Evolutionary conservation across 2,888 invertebrate genomes (phyloP).

Genomic region (Cetonia aurata): DNA sequence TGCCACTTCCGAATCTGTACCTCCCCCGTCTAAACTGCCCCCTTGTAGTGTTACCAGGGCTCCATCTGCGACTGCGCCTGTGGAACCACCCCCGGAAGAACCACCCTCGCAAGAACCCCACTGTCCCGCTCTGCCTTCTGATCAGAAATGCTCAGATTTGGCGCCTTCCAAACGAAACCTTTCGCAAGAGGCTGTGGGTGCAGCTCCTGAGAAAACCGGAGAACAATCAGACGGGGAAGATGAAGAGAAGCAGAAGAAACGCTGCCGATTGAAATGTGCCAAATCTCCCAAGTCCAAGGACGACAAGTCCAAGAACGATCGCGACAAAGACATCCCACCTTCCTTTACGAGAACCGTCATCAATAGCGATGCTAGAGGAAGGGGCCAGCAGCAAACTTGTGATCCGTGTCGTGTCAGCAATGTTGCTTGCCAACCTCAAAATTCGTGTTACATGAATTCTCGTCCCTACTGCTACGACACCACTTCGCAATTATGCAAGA

Average conservation of each 20-base stretch:
- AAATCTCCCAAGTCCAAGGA: not conserved
- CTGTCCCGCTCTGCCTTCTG: too few relatives aligned
- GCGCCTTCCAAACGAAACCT: too few relatives aligned
- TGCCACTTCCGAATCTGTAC: too few relatives aligned
- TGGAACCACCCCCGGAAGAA: too few relatives aligned
- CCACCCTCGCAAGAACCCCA: too few relatives aligned
- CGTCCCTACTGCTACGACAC: slow-evolving; percentile 6
- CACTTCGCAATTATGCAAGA: not conserved
- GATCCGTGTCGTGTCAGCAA: not conserved
- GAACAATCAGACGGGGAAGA: not conserved
- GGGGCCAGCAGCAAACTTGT: not conserved
- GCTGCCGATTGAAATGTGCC: slow-evolving; percentile 11
- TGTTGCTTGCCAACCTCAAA: not conserved
- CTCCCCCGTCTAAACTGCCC: too few relatives aligned
- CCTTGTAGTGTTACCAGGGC: too few relatives aligned
- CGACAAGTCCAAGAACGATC: not conserved
- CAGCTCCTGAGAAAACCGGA: not conserved
- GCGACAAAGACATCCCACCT: not conserved
- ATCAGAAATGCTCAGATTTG: not conserved
- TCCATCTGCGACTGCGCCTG: too few relatives aligned
- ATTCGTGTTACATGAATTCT: not conserved
- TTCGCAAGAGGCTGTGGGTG: not conserved
- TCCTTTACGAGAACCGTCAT: slow-evolving; percentile 22
- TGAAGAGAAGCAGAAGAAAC: slow-evolving; percentile 11
- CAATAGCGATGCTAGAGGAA: slow-evolving; percentile 3